Conservation (phyloP, 2,113 vertebrate genomes). For the Caranx melampygus region DNA sequence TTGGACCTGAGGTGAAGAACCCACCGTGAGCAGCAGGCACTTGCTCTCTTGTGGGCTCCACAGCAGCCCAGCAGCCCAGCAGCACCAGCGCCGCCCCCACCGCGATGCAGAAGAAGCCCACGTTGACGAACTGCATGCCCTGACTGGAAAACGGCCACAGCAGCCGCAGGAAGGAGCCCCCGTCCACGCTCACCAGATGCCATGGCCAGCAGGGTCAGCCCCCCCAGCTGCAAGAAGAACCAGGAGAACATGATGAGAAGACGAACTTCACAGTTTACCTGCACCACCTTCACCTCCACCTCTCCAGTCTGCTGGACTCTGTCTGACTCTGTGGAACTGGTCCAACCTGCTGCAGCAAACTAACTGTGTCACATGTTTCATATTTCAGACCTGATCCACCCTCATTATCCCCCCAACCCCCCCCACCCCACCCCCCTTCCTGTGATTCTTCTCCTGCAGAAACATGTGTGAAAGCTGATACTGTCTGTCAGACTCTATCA, state of each 20-base stretch:
- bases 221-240: conserved; percentile 81
- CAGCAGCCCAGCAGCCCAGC: conserved; percentile 90
- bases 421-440: neutral
- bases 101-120: conserved; percentile 89
- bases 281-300: too few relatives aligned
- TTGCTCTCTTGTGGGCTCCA: conserved; percentile 90
- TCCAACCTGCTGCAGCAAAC: conserved; percentile 22
- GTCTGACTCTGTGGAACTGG: neutral
- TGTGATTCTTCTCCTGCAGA: conserved; percentile 27
- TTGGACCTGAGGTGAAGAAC: neutral
- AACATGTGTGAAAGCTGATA: conserved; percentile 63
- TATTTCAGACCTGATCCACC: conserved; percentile 3
- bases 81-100: conserved; percentile 85
- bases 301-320: too few relatives aligned
- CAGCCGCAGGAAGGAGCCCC: conserved; percentile 80
- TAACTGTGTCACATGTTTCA: conserved; percentile 28
- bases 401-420: neutral
- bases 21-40: conserved; percentile 91
- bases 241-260: neutral
- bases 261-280: neutral
- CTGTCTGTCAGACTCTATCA: conserved; percentile 70
- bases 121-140: conserved; percentile 83
- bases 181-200: conserved; percentile 89
- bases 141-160: conserved; percentile 79
- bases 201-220: conserved; percentile 86